These are phyloP conservation scores for Bostrychus sinensis DNA, from an alignment of 2,113 vertebrate genomes.

Conservation along the genomic window DNA sequence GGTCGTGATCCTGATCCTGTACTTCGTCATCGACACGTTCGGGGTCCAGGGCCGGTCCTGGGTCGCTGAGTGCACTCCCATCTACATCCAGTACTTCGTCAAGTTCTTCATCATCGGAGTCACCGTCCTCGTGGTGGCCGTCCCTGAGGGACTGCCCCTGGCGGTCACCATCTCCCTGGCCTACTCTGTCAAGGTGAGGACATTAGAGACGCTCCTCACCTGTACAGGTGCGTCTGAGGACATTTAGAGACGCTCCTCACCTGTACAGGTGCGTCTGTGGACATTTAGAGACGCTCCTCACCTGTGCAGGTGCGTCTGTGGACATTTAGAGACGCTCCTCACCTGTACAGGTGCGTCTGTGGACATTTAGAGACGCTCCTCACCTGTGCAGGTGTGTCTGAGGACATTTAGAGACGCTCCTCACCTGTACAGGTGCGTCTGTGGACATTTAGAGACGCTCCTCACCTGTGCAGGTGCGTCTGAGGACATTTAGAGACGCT, in stretches of 20 bases:
- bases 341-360: neutral
- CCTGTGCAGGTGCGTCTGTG: too few species aligned
- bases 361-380: too few species aligned
- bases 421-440: neutral
- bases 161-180: slow-evolving; percentile 97
- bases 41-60: slow-evolving; percentile 83
- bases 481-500: too few species aligned
- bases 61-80: slow-evolving; percentile 89
- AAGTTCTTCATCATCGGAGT: slow-evolving; percentile 99
- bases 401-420: too few species aligned
- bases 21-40: slow-evolving; percentile 93
- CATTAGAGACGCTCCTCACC: too few species aligned
- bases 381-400: too few species aligned
- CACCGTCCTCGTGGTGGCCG: slow-evolving; percentile 95
- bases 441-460: too few species aligned
- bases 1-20: slow-evolving; percentile 93
- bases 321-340: too few species aligned
- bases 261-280: neutral
- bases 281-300: too few species aligned
- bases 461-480: too few species aligned
- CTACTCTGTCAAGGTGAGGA: slow-evolving; percentile 92
- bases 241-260: too few species aligned
- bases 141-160: slow-evolving; percentile 93
- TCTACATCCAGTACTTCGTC: slow-evolving; percentile 97
- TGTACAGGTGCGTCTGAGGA: too few species aligned